Conservation (phyloP, 2,113 vertebrate genomes). For the Pelvicachromis taeniatus region DNA sequence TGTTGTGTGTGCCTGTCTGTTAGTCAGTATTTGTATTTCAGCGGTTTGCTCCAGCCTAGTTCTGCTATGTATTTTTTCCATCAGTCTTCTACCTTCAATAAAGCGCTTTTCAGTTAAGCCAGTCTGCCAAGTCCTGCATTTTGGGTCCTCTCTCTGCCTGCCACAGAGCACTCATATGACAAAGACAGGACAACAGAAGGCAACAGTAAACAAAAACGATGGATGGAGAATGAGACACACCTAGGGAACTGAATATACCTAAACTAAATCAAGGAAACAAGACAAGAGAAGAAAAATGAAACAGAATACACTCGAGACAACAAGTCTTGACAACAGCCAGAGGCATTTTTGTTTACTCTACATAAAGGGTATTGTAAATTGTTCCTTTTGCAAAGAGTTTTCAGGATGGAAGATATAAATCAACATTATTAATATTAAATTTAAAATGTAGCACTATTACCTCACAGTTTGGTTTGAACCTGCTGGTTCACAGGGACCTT, state of each 20-base stretch:
- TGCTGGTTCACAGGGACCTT: background rate
- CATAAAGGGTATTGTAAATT: background rate
- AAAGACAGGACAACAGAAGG: background rate
- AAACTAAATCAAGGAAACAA: too few relatives aligned
- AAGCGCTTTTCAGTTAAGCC: background rate
- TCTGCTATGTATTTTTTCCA: rapidly evolving
- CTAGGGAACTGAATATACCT: background rate
- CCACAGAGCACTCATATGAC: background rate
- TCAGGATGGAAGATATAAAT: background rate
- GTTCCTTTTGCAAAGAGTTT: background rate
- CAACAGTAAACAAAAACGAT: background rate
- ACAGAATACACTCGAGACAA: background rate
- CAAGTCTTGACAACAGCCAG: background rate
- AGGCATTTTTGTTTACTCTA: background rate
- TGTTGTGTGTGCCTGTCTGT: background rate
- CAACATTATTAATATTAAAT: background rate
- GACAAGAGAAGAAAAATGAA: too few relatives aligned
- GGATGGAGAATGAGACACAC: background rate
- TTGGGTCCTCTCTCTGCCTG: background rate
- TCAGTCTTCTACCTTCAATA: background rate
- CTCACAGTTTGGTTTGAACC: background rate
- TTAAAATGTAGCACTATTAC: background rate
- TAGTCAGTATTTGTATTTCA: background rate
- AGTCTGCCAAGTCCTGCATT: background rate
- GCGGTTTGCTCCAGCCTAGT: background rate